phyloP scores from a whole-genome alignment of 1,140 invertebrate species.

The Drosophila pallidifrons region DNA sequence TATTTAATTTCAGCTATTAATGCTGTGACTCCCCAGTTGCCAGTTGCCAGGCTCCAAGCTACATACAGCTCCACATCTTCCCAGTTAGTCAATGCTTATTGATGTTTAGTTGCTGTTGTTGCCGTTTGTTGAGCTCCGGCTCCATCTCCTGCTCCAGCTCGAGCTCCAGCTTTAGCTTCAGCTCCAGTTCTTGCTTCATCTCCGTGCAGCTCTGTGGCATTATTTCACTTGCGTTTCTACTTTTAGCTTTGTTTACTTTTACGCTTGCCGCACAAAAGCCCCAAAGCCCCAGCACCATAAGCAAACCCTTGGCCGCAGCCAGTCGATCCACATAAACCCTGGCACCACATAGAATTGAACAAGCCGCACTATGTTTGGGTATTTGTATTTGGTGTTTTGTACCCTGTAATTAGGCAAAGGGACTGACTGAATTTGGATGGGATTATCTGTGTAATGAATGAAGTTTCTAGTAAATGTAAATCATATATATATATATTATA shows the following conservation, averaged over 20 bases:
- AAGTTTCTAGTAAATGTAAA: neutral
- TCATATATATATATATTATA: too few species aligned
- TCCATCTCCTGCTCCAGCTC: neutral
- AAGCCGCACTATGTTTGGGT: constrained; percentile 72
- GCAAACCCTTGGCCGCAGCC: constrained; percentile 22
- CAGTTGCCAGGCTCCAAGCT: constrained; percentile 47
- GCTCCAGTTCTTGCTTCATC: constrained; percentile 10
- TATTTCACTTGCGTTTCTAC: constrained; percentile 76
- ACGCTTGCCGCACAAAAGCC: constrained; percentile 74
- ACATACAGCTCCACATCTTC: constrained; percentile 38
- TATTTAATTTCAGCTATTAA: constrained; percentile 81
- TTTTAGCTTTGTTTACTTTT: constrained; percentile 81
- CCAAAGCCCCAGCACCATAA: constrained; percentile 62
- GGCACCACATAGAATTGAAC: constrained; percentile 45
- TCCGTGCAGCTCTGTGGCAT: constrained; percentile 51
- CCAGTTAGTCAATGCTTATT: constrained; percentile 81
- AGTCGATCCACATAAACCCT: constrained; percentile 25
- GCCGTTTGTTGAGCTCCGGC: constrained; percentile 38
- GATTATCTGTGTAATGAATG: neutral
- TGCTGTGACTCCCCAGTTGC: constrained; percentile 54
- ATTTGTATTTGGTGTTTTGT: constrained; percentile 67
- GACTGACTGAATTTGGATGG: neutral
- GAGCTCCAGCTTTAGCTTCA: constrained; percentile 11
- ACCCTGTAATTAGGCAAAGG: constrained; percentile 19
- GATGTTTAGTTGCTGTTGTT: constrained; percentile 74